phyloP scores from a whole-genome alignment of 2,113 vertebrate genomes.

The Empidonax traillii region DNA sequence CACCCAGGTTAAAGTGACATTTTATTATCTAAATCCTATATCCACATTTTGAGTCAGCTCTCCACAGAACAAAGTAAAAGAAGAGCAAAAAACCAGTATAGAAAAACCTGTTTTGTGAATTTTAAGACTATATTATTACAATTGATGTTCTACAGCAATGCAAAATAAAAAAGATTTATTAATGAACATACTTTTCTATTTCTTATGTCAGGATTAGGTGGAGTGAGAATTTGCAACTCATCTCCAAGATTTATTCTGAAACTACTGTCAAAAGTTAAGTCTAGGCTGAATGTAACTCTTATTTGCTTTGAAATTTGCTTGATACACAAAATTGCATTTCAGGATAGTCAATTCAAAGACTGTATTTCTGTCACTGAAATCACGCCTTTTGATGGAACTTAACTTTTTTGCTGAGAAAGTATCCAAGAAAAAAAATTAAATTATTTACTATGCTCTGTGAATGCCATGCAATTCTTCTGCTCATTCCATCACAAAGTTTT shows the following conservation, averaged over 20 bases:
- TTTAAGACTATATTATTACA: not conserved
- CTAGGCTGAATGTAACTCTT: not conserved
- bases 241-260: not conserved
- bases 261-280: not conserved
- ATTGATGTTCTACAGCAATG: not conserved
- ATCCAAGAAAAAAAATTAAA: not conserved
- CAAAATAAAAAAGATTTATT: not conserved
- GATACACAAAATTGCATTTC: slow-evolving; percentile 8
- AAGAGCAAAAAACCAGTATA: not conserved
- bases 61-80: not conserved
- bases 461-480: not conserved
- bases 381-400: not conserved
- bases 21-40: not conserved
- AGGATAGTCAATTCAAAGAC: slow-evolving; percentile 15
- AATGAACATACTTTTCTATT: not conserved
- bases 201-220: not conserved
- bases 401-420: not conserved
- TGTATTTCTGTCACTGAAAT: not conserved
- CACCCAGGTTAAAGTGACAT: not conserved
- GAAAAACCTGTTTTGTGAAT: not conserved
- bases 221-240: not conserved
- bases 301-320: slow-evolving; percentile 15
- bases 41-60: not conserved
- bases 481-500: not conserved
- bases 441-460: not conserved